Base-by-base conservation (phyloP, 1,140 invertebrate genomes). In the Ceratina japonica region DNA sequence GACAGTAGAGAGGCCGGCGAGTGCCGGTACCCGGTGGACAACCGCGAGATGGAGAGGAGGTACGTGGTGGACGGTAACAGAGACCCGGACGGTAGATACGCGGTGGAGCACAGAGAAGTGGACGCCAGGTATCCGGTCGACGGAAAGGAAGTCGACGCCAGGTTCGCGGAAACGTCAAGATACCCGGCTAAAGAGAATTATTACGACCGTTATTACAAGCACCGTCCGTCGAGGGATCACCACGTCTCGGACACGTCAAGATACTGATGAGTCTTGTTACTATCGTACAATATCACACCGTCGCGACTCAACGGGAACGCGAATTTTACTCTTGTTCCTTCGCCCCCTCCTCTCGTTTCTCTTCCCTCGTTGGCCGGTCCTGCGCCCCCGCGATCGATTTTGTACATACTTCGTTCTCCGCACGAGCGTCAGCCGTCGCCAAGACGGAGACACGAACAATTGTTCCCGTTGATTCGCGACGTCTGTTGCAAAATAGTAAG, bases 161-260 rank as follows among this genome's bases (percentile, higher is more conserved):
- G 91, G 73, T 92, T 89, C 76, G 75, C 76, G n/a, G 89, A 91
- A 12, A 83, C 86, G 0, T 71, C 88, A 31, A 86, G 90, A 81
- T 91, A 92, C 61, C 82, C 86, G 2, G 37, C 86, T n/a, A 92
- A 92, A 77, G 91, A 92, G 59, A 92, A 93, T 68, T 93, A 93
- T 73, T 93, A 93, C 62, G 92, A 93, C 65, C 86, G 92, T 37
- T 93, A 93, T 73, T 93, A 93, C 85, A 93, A 93, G 75, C 91
- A 92, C 63, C 83, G 91, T 56, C 90, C 91, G 1, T 80, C 91
- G 86, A 90, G 92, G 86, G 92, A 92, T 64, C 90, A 91, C 54
- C 90, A 92, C 61, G 86, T 84, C 20, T 88, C 90, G 22, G 92
- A 92, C 20, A 84, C 85, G 3, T 89, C 91, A 63, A 91, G 91